A percentile compares a stretch with the other conserved stretches of the same genome.
Evolutionary conservation across 2,113 vertebrate species (phyloP).

Genomic region (Notothenia rossii): DNA sequence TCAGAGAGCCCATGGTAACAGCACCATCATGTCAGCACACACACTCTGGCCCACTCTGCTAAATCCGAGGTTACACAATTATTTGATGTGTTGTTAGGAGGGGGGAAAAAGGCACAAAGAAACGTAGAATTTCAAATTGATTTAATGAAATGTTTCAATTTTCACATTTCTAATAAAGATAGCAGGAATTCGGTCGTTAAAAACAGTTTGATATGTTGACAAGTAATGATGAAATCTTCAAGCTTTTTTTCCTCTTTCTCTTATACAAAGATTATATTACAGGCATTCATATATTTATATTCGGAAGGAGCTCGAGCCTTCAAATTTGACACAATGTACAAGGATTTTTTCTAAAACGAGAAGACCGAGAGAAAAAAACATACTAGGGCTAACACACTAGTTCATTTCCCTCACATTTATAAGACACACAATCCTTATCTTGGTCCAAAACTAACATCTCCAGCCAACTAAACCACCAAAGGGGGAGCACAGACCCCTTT

Average conservation of each 20-base stretch:
- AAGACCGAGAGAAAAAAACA: conserved; percentile 41
- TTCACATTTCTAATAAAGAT: conserved; percentile 84
- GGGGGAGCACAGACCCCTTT: conserved; percentile 56
- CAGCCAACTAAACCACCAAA: conserved; percentile 64
- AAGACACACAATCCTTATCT: conserved; percentile 75
- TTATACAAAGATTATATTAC: conserved; percentile 84
- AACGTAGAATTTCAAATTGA: conserved; percentile 76
- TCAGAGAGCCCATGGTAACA: conserved; percentile 78
- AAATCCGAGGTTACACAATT: conserved; percentile 33
- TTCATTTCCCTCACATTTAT: conserved; percentile 71
- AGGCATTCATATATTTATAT: conserved; percentile 82
- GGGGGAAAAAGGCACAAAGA: background rate
- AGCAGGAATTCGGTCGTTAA: conserved; percentile 84
- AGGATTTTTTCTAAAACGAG: conserved; percentile 71
- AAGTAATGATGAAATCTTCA: conserved; percentile 76
- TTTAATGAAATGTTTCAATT: conserved; percentile 87
- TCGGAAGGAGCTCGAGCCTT: conserved; percentile 64
- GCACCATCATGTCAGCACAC: conserved; percentile 47
- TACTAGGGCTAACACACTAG: conserved; percentile 71
- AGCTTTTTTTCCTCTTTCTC: conserved; percentile 60
- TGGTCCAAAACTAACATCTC: conserved; percentile 71
- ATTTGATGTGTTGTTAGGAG: background rate
- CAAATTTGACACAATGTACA: conserved; percentile 83
- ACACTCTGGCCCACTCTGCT: conserved; percentile 13
- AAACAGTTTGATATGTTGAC: conserved; percentile 84